Evolutionary conservation across 2,113 vertebrate genomes (phyloP).

Genomic region (Callospermophilus lateralis): DNA sequence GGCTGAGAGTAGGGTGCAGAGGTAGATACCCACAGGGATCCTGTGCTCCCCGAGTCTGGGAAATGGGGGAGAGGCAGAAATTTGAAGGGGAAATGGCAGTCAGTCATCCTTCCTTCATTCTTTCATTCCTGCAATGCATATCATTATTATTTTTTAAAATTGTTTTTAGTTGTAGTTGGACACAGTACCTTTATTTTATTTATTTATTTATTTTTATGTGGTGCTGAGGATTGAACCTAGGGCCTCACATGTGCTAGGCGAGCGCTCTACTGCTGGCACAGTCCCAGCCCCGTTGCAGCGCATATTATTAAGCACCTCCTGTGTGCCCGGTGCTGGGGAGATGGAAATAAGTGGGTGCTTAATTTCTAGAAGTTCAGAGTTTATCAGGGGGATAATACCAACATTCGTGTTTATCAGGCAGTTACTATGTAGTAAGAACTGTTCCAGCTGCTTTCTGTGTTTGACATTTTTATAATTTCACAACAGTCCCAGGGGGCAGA

Average conservation of each 20-base stretch:
- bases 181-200: too few species aligned
- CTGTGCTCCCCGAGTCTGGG: background rate
- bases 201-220: too few species aligned
- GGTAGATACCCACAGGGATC: rapidly evolving
- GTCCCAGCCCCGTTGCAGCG: too few species aligned
- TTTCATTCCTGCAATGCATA: background rate
- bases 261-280: too few species aligned
- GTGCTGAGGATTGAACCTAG: too few species aligned
- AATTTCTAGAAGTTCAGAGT: background rate
- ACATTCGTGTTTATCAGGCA: background rate
- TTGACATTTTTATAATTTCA: background rate
- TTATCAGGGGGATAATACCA: background rate
- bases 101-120: background rate
- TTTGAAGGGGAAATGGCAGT: background rate
- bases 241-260: too few species aligned
- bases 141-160: background rate
- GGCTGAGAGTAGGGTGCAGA: rapidly evolving
- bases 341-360: background rate
- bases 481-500: background rate
- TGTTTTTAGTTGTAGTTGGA: too few species aligned
- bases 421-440: background rate
- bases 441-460: background rate
- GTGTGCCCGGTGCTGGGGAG: background rate
- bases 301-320: background rate
- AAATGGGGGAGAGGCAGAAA: background rate